Conservation (phyloP, 2,113 vertebrate genomes). For the Platycercus adscitus region DNA sequence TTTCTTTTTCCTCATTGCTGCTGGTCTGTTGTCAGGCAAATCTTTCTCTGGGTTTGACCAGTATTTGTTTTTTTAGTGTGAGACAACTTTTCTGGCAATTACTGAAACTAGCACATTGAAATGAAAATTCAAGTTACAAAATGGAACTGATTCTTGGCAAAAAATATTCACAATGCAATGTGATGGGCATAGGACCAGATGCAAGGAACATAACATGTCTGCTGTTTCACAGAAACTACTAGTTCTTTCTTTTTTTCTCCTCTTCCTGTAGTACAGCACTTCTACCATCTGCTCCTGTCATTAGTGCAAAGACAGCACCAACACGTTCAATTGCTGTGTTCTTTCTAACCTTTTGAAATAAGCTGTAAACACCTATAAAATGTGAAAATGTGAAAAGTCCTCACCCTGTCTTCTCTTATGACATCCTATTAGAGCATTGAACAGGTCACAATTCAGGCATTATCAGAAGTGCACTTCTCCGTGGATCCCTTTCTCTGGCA, state of each 20-base stretch:
- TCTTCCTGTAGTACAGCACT: not conserved
- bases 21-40: not conserved
- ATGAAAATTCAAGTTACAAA: slow-evolving; percentile 9
- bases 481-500: not conserved
- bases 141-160: not conserved
- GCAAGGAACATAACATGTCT: not conserved
- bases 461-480: not conserved
- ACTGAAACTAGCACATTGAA: not conserved
- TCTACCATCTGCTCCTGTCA: slow-evolving; percentile 28
- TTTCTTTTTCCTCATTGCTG: not conserved
- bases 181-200: not conserved
- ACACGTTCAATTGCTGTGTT: not conserved
- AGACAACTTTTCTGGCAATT: not conserved
- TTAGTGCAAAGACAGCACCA: not conserved
- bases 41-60: not conserved
- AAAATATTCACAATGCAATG: not conserved
- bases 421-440: not conserved
- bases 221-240: not conserved
- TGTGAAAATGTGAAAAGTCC: not conserved
- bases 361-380: not conserved
- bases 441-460: not conserved
- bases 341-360: not conserved
- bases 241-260: not conserved
- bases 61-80: not conserved
- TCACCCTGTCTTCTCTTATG: not conserved